Base-by-base conservation (phyloP, 2,797 vertebrate genomes). In the Melanotaenia trifasciata region DNA sequence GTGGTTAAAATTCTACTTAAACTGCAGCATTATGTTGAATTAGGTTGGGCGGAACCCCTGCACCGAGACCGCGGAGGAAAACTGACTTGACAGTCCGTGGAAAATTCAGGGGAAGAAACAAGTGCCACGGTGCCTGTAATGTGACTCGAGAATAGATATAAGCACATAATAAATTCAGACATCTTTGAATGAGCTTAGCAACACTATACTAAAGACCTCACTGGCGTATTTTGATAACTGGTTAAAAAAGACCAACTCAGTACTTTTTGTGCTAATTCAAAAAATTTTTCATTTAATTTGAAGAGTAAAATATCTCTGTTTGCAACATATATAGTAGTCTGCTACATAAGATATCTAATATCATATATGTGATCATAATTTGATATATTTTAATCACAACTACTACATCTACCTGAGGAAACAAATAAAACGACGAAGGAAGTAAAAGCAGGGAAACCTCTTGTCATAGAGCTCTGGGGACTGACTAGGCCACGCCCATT, bases 1-100 rank as follows among this genome's bases (percentile, higher is more conserved):
- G 92, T 93, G 94, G 90, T 94, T 96, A 94, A 94, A 95, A 96
- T 94, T 95, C 95, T 91, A 93, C 95, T 95, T 95, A 94, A 95
- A 96, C 93, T 90, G 89, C 93, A 93, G 93, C 92, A 90, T 93
- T 94, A 66, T 92, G 93, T 93, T 93, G 93, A 94, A 96, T 94
- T 93, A 91, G 91, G 90, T 78, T 77, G 91, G 90, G 89, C 53
- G 22, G 92, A 84, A 92, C n/a, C 72, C 35, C 20, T 60, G 75
- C 62, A 57, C 62, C 26, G 32, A 58, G 6, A 76, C 16, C 4
- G 33, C 33, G 7, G 43, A 59, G 53, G 38, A 33, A 40, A 36
- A 72, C 54, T 57, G 32, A 73, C 58, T 59, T 68, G 10, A n/a
- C 33, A 26, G 2, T 45, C 8, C 3, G 13, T 13, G 7, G 1